Conservation (phyloP, 2,113 vertebrate genomes). For the Tretioscincus oriximinensis region DNA sequence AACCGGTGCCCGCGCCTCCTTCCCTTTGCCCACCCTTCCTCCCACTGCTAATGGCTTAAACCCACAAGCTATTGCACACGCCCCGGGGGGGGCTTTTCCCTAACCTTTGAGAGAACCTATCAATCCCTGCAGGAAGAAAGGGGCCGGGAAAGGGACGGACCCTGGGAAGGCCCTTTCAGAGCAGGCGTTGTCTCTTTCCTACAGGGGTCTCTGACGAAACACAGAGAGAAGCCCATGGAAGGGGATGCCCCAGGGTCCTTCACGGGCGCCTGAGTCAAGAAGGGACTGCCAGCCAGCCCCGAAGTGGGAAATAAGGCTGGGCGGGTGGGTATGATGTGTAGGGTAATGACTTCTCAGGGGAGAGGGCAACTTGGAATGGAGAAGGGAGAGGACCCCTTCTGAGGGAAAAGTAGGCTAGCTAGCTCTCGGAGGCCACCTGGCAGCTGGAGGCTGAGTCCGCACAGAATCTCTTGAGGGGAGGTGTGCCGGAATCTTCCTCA, state of each 20-base stretch:
- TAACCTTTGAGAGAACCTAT: not conserved
- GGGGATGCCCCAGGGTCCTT: not conserved
- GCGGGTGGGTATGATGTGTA: not conserved
- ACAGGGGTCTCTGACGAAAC: not conserved
- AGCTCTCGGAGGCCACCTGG: slow-evolving; percentile 80
- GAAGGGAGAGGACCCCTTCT: not conserved
- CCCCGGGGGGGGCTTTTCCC: not conserved
- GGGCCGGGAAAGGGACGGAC: not conserved
- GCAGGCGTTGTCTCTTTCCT: not conserved
- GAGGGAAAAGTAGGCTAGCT: slow-evolving; percentile 55
- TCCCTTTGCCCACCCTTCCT: not conserved
- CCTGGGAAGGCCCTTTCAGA: not conserved
- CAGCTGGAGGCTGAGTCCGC: slow-evolving; percentile 80
- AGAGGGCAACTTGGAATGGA: not conserved
- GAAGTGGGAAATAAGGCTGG: not conserved
- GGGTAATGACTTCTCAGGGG: not conserved
- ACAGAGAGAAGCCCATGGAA: not conserved
- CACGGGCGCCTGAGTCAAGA: not conserved
- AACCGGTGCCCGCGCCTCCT: not conserved
- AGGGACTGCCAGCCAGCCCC: not conserved
- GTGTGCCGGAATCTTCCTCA: slow-evolving; percentile 80
- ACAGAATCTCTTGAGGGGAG: slow-evolving; percentile 92
- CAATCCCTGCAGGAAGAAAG: not conserved
- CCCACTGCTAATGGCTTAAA: slow-evolving; percentile 54
- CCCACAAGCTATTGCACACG: slow-evolving; percentile 60